Conservation (phyloP, 2,113 vertebrate species). For the Heterotis niloticus region DNA sequence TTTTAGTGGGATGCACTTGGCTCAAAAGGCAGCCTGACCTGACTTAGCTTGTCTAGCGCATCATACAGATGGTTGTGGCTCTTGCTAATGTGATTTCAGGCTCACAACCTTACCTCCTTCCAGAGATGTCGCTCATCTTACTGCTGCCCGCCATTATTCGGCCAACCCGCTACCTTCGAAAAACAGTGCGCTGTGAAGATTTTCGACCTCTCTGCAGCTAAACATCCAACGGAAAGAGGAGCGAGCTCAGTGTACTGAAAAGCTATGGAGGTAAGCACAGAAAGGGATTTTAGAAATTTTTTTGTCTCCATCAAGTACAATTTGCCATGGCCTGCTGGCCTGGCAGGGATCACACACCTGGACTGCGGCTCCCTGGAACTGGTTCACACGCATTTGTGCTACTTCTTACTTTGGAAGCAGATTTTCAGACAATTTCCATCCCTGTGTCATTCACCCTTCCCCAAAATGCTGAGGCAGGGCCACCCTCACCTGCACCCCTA, state of each 20-base stretch:
- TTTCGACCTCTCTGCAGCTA: too few species aligned
- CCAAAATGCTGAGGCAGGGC: neutral
- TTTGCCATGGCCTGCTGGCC: too few species aligned
- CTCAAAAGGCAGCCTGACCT: neutral
- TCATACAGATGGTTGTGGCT: neutral
- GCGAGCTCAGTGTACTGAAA: too few species aligned
- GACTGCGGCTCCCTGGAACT: neutral
- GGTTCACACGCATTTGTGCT: neutral
- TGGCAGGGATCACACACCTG: neutral
- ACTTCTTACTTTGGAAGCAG: neutral
- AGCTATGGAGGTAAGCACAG: too few species aligned
- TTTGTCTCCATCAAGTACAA: too few species aligned
- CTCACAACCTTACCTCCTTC: neutral
- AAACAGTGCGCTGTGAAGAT: too few species aligned
- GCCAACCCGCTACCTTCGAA: too few species aligned
- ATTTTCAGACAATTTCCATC: slow-evolving; percentile 6
- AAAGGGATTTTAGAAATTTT: too few species aligned
- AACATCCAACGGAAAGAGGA: too few species aligned
- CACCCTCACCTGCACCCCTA: neutral
- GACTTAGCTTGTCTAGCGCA: neutral
- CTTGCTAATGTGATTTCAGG: neutral
- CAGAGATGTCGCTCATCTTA: neutral
- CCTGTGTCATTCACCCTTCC: neutral
- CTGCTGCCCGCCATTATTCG: too few species aligned
- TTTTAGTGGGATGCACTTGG: neutral